Evolutionary conservation across 1,140 invertebrate genomes (phyloP), one percentile per base, ranked within the genome.

Genomic region (Hyposmocoma kahamanoa): DNA sequence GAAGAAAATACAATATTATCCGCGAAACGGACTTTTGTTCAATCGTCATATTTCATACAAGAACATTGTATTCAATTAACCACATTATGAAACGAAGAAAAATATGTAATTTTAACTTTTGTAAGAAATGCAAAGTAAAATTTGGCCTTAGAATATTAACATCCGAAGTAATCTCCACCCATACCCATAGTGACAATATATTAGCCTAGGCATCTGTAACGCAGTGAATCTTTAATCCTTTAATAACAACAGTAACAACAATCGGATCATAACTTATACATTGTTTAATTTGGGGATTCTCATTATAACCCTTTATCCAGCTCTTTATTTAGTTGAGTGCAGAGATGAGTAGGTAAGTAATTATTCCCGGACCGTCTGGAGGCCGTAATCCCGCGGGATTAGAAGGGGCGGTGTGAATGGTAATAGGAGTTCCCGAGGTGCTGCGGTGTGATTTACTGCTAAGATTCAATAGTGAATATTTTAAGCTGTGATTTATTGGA

Each of bases 391-490:
- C 76, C 42, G 54, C 47, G 63, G 76, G 76, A 80, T 84, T 81
- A 79, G 71, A 68, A 81, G 72, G 80, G 78, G 76, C 76, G 76
- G 70, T 73, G 73, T 81, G 81, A 82, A 84, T 82, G 74, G 77
- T 84, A 84, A 82, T 84, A 80, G 72, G 65, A 74, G 71, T 62
- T 80, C 64, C 64, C 60, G 65, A 77, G 75, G 66, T 72, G 70
- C 72, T 76, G 73, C 63, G 81, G 71, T 80, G 70, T 80, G 78
- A 84, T 82, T 84, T 84, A 80, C 72, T 68, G 75, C 76, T 72
- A 74, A 72, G 68, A 77, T 81, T 81, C 76, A 81, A 84, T 84
- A 78, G 62, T 82, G 78, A 84, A 84, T 82, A 82, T 78, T 82
- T 79, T 77, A 84, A 73, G 66, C 59, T 51, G 60, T 75, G 68